Evolutionary conservation across 2,113 vertebrate species (phyloP), one percentile per base, ranked within the genome.

Genomic region (Melanostigma gelatinosum): DNA sequence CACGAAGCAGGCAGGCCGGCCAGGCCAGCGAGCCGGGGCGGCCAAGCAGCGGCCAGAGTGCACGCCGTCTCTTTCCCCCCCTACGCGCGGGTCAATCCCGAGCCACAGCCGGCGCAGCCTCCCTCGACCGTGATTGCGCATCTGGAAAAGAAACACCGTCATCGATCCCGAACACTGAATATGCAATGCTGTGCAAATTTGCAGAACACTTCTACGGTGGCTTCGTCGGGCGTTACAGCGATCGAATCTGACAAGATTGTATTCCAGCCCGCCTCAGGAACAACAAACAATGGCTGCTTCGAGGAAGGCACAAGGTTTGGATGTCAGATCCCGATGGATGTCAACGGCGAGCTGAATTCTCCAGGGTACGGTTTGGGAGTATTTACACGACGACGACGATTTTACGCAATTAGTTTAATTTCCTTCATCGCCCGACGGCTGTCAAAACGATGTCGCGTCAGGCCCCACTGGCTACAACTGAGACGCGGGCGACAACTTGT

Each of bases 341-440:
- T 77, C 84, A 77, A 62, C 74, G 80, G 72, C 50, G 50, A 80
- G 68, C 69, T 54, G 87, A 86, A 82, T 42, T 79, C 80, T 80
- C 61, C 71, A 58, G 79, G 79, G 83, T 61, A 62, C 72, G 67
- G 67, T 77, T 77, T 72, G 32, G 54, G 24, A 77, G 82, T 72
- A 90, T 91, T 91, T 87, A 86, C 88, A 87, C 34, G 82, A 88
- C 84, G 87, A 90, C 32, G 32, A 4, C 87, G 80, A 87, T 85
- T 85, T 85, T 79, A 50, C 76, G 84, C 89, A 93, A 92, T 94
- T 91, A 92, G 82, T 90, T 88, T 88, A 85, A 94, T 92, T 92
- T 89, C 70, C 75, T 88, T 92, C 90, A 93, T 92, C 88, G 60
- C 79, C 78, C 77, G 42, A 82, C 7, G 70, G 85, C 89, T 90